phyloP scores from a whole-genome alignment of 2,113 vertebrate genomes.

The Stictonetta naevosa region DNA sequence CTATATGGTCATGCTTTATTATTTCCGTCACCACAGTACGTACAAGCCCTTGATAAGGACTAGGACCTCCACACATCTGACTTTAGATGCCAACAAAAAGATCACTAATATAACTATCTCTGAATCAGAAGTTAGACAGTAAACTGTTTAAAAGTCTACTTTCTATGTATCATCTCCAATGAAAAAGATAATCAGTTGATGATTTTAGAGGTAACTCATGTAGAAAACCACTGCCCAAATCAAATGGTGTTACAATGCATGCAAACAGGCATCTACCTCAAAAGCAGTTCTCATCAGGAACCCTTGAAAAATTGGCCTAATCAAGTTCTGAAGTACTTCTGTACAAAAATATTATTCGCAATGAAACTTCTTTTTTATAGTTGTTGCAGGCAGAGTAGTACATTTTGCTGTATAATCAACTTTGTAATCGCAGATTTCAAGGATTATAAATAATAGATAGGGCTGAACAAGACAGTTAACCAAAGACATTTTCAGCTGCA shows the following conservation, averaged over 20 bases:
- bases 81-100: neutral
- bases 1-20: neutral
- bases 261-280: neutral
- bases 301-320: neutral
- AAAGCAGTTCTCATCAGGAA: neutral
- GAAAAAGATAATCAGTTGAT: neutral
- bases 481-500: neutral
- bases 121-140: neutral
- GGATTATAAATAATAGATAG: neutral
- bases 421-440: neutral
- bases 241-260: neutral
- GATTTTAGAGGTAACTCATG: neutral
- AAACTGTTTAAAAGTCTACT: neutral
- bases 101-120: neutral
- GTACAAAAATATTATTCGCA: neutral
- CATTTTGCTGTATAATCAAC: neutral
- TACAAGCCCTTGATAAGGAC: neutral
- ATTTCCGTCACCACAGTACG: neutral
- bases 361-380: neutral
- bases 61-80: neutral
- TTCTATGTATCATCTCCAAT: neutral
- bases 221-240: neutral
- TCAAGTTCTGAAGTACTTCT: neutral
- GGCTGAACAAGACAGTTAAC: neutral
- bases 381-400: neutral